phyloP scores from a whole-genome alignment of 2,797 vertebrate genomes.

The Lemur catta region DNA sequence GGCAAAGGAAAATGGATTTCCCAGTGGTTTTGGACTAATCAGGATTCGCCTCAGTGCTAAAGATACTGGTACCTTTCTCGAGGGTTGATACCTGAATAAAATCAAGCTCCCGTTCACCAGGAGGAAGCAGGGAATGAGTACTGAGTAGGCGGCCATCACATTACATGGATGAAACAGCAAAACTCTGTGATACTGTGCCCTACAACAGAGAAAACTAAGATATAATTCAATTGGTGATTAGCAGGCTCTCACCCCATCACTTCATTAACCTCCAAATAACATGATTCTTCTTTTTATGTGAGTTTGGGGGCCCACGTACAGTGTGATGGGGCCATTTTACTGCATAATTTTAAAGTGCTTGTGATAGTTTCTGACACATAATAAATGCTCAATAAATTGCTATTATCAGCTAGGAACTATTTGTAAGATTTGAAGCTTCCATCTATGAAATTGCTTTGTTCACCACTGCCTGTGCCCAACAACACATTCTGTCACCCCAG shows the following conservation, averaged over 20 bases:
- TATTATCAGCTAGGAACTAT: background rate
- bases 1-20: background rate
- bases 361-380: background rate
- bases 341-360: background rate
- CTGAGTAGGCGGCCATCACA: background rate
- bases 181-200: background rate
- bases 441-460: background rate
- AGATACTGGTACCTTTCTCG: background rate
- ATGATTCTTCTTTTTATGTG: background rate
- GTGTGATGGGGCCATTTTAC: background rate
- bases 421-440: background rate
- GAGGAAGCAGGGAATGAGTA: background rate
- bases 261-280: background rate
- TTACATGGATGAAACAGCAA: background rate
- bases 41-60: background rate
- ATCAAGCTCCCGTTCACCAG: background rate
- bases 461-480: background rate
- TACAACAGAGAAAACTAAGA: background rate
- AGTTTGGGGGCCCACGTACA: too few species aligned
- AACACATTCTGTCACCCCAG: too few species aligned
- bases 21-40: background rate
- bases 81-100: background rate
- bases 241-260: background rate
- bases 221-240: background rate
- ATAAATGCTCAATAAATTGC: background rate